These are phyloP conservation scores for Lycocerus yunnanus DNA, from an alignment of 2,888 invertebrate species.

Conservation along the genomic window DNA sequence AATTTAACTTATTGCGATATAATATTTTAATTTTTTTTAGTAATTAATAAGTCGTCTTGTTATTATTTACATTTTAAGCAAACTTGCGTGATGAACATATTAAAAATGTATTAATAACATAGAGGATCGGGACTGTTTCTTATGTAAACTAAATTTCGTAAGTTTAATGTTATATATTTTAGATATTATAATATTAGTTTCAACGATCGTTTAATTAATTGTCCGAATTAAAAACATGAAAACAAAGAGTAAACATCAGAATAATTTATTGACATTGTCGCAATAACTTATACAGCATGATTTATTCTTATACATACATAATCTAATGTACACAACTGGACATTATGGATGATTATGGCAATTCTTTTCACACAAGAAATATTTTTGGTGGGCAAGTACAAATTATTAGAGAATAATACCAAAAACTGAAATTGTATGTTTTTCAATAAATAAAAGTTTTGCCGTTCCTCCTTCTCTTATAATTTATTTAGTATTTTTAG, in stretches of 20 bases:
- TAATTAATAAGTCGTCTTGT: neutral
- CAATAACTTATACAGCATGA: no score
- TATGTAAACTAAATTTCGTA: neutral
- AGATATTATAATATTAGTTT: neutral
- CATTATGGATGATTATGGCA: no score
- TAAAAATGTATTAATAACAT: neutral
- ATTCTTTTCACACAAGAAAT: no score
- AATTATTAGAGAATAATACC: no score
- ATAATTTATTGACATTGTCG: neutral
- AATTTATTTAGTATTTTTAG: no score
- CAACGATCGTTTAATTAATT: neutral
- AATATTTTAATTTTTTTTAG: neutral
- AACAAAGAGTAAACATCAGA: neutral
- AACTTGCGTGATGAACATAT: neutral
- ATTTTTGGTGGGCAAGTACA: no score
- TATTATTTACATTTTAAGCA: neutral
- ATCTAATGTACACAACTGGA: no score
- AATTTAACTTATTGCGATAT: neutral
- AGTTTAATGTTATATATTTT: neutral
- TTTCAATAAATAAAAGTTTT: no score
- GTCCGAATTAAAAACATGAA: neutral
- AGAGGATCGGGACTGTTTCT: neutral
- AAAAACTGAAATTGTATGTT: no score
- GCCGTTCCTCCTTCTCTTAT: no score
- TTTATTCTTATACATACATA: no score